Evolutionary conservation across 1,140 invertebrate genomes (phyloP).

Genomic region (Penaeus japonicus): DNA sequence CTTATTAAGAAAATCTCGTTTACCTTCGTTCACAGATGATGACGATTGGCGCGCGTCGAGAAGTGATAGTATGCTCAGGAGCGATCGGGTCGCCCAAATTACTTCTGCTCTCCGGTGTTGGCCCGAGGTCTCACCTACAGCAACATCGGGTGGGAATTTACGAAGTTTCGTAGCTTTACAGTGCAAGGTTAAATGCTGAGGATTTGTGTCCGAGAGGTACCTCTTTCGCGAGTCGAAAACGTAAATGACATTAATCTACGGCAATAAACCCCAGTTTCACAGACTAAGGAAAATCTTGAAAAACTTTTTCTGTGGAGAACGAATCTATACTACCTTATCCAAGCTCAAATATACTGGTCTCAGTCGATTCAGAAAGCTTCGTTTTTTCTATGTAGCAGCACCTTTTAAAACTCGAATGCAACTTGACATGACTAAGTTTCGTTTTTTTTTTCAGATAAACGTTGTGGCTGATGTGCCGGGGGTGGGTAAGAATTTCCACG

Average conservation of each 20-base stretch:
- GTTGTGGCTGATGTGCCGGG: slow-evolving; percentile 27
- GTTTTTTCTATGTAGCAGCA: no score
- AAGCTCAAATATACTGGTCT: no score
- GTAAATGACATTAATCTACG: no score
- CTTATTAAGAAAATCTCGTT: no score
- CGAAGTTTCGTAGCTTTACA: not conserved
- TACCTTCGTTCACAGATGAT: slow-evolving; percentile 61
- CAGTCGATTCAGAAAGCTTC: no score
- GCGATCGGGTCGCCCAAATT: slow-evolving; percentile 82
- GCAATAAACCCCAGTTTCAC: no score
- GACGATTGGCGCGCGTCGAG: slow-evolving; percentile 75
- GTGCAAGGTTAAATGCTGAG: no score
- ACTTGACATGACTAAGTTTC: not conserved
- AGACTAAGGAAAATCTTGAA: no score
- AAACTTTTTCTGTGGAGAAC: no score
- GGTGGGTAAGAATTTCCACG: slow-evolving; percentile 26
- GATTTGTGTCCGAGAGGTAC: no score
- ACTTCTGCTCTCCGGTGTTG: slow-evolving; percentile 87
- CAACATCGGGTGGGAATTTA: slow-evolving; percentile 72
- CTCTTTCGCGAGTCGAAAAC: no score
- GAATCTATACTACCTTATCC: no score
- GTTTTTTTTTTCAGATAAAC: not conserved
- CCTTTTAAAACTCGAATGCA: not conserved
- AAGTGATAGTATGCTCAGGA: slow-evolving; percentile 82
- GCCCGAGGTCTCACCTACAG: slow-evolving; percentile 77